A percentile compares a stretch with the other conserved stretches of the same genome.
phyloP scores from a whole-genome alignment of 2,888 invertebrate species.

The Macaria notata region DNA sequence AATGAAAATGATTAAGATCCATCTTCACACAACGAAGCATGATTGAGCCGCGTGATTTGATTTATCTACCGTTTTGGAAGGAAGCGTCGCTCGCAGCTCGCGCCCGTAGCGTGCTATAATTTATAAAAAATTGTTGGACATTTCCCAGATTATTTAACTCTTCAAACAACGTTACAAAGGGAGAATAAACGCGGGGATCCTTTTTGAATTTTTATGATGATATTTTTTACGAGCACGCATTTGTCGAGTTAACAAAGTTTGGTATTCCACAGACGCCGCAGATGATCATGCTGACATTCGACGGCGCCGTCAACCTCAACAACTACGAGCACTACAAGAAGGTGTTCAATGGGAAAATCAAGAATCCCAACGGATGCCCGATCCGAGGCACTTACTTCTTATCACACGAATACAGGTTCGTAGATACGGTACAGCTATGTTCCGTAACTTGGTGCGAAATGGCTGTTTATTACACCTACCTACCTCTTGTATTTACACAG shows the following conservation, averaged over 20 bases:
- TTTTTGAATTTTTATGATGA: constrained; percentile 20
- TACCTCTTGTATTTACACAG: constrained; percentile 18
- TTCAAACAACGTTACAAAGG: constrained; percentile 35
- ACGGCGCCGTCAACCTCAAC: constrained; percentile 95
- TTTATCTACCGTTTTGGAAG: constrained; percentile 17
- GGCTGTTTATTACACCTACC: constrained; percentile 22
- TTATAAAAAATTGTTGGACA: constrained; percentile 36
- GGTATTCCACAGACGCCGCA: constrained; percentile 88
- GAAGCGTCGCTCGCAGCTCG: constrained; percentile 20
- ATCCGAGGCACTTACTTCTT: constrained; percentile 96
- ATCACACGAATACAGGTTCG: constrained; percentile 90
- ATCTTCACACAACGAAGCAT: constrained; percentile 16
- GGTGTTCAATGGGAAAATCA: constrained; percentile 89
- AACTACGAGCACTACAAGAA: constrained; percentile 94
- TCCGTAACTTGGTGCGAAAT: constrained; percentile 36
- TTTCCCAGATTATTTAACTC: constrained; percentile 38
- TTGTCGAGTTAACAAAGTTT: constrained; percentile 22
- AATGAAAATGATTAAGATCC: constrained; percentile 17
- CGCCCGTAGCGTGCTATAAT: constrained; percentile 33
- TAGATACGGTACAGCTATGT: background rate
- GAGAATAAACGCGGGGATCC: constrained; percentile 28
- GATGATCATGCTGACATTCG: constrained; percentile 95
- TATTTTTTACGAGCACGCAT: constrained; percentile 19
- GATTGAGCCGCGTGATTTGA: constrained; percentile 18
- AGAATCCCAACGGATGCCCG: constrained; percentile 94